These are phyloP conservation scores for Chelidonichthys spinosus DNA, from an alignment of 2,797 vertebrate genomes.

Conservation along the genomic window DNA sequence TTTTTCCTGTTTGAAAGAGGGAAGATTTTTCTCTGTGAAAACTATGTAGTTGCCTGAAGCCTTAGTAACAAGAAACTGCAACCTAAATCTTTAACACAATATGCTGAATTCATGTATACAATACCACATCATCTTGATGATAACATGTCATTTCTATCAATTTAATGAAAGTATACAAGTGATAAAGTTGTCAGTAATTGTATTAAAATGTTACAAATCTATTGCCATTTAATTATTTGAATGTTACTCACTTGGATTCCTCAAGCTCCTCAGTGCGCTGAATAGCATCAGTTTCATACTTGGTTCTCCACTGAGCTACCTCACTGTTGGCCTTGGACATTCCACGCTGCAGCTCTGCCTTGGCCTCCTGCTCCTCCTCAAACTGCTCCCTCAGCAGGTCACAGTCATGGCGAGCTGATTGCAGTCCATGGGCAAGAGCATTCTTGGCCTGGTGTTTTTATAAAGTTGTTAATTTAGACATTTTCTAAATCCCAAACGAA, in stretches of 20 bases:
- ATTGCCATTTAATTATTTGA: not conserved
- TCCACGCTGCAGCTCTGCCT: slow-evolving; percentile 87
- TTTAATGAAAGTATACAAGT: no score
- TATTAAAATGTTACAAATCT: not conserved
- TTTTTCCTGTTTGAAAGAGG: slow-evolving; percentile 85
- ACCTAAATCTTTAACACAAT: no score
- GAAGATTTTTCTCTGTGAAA: no score
- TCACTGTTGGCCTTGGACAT: slow-evolving; percentile 91
- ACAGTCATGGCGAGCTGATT: slow-evolving; percentile 88
- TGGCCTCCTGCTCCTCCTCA: slow-evolving; percentile 89
- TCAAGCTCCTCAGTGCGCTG: slow-evolving; percentile 78
- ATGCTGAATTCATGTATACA: no score
- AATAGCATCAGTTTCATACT: slow-evolving; percentile 89
- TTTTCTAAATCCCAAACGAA: not conserved
- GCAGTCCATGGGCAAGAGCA: slow-evolving; percentile 87
- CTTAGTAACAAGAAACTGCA: no score
- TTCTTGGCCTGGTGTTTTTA: slow-evolving; percentile 85
- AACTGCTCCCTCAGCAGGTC: slow-evolving; percentile 90
- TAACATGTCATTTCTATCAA: no score
- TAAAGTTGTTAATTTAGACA: not conserved
- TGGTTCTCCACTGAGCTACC: slow-evolving; percentile 90
- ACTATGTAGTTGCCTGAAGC: no score
- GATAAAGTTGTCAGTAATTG: no score
- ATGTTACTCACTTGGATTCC: slow-evolving; percentile 66
- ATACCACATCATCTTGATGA: no score